Evolutionary conservation across 1,140 invertebrate genomes (phyloP), one percentile per base, ranked within the genome.

Genomic region (Temnothorax longispinosus): DNA sequence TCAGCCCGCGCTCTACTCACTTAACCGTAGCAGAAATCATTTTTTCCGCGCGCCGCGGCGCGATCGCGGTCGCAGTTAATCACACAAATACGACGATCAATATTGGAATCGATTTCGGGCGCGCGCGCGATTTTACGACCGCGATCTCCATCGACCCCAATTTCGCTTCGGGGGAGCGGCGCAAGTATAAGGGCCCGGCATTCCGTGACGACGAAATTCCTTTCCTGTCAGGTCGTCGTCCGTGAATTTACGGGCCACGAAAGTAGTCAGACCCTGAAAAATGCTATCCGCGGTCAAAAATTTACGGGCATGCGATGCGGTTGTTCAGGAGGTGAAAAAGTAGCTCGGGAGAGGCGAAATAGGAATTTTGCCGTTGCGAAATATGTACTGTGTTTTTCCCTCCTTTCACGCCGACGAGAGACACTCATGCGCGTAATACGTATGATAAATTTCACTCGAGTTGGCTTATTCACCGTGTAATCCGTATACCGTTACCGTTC

Each of bases 261-360:
- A 84, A 84, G 80, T 84, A 84, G 80, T 75, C 80, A 84, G 69
- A 27, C 80, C 80, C 69, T 84, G 80, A 75, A 84, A 75, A 84
- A 74, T 84, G 80, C 69, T 60, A 84, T 84, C 80, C 80, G 80
- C 80, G 80, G 80, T 84, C 80, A 84, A 84, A 84, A 84, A 84
- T 84, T 84, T 84, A 84, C 80, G 80, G 69, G 54, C 80, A 58
- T 72, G 80, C 80, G 80, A 84, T 75, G 67, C 69, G 80, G 80
- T 84, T 84, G 80, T 84, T 84, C 80, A 62, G 69, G 11, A 84
- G 69, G 69, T 84, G 80, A 84, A 75, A 84, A 84, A 84, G 80
- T 75, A 84, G 80, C 80, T 38, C 80, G 69, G 69, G 80, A 56
- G 69, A 82, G 67, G 67, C 67, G 67, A 54, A 84, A 84, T 84